Percentiles rank a stretch among this genome's conserved stretches.
phyloP scores from a whole-genome alignment of 53 echinoderm and acorn worm genomes.

The Paracentrotus lividus region DNA sequence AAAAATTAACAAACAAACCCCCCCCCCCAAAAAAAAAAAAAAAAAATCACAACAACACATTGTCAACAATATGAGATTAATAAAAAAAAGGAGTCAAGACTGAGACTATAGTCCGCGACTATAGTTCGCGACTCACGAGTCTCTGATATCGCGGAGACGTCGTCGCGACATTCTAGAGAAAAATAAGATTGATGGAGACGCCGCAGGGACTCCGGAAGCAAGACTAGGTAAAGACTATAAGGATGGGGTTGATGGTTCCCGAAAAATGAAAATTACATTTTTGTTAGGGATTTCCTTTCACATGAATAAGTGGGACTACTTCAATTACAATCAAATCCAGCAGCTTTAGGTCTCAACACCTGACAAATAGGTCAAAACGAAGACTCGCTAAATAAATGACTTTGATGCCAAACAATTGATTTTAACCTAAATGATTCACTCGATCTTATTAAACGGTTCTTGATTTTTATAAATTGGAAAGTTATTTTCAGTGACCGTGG shows the following conservation, averaged over 20 bases:
- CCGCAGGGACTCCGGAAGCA: too few species aligned
- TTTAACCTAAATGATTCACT: not conserved
- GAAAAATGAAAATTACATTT: not conserved
- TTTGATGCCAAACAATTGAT: slow-evolving; percentile 26
- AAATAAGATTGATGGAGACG: too few species aligned
- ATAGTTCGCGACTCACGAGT: too few species aligned
- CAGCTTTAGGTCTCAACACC: not conserved
- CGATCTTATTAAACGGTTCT: not conserved
- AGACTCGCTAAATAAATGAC: not conserved
- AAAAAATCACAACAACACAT: too few species aligned
- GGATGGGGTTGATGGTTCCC: not conserved
- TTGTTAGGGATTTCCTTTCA: slow-evolving; percentile 36
- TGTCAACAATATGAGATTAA: too few species aligned
- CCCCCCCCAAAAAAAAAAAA: too few species aligned
- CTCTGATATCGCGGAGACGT: too few species aligned
- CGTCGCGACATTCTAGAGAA: too few species aligned
- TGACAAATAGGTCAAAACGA: slow-evolving; percentile 21
- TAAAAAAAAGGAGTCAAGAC: too few species aligned
- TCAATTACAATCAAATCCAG: not conserved
- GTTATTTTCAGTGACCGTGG: slow-evolving; percentile 36
- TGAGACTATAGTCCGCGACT: too few species aligned
- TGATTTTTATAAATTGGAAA: not conserved
- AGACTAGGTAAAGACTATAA: too few species aligned
- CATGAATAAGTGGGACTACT: not conserved
- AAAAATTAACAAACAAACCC: too few species aligned